Evolutionary conservation across 2,888 invertebrate species (phyloP).

Genomic region (Parnassius glacialis): DNA sequence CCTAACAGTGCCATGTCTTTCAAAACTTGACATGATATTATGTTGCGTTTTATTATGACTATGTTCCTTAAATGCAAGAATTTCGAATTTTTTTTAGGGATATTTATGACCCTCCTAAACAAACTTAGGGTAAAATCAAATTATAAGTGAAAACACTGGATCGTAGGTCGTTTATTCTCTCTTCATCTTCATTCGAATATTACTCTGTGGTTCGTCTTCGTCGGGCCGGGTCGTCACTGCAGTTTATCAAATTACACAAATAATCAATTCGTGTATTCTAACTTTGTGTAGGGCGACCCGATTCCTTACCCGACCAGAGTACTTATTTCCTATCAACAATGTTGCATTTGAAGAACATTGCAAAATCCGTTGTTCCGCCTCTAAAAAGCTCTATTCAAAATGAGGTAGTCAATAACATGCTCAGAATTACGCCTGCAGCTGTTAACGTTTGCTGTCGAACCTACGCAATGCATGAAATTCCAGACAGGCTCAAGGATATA

Average conservation of each 20-base stretch:
- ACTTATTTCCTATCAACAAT: conserved; percentile 75
- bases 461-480: conserved; percentile 87
- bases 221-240: conserved; percentile 78
- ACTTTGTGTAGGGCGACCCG: conserved; percentile 71
- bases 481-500: conserved; percentile 90
- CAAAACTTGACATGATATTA: too few species aligned
- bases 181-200: too few species aligned
- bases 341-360: conserved; percentile 87
- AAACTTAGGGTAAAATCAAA: too few species aligned
- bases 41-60: too few species aligned
- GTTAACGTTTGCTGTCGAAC: conserved; percentile 76
- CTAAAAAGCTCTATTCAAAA: conserved; percentile 79
- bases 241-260: conserved; percentile 52
- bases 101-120: too few species aligned
- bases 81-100: too few species aligned
- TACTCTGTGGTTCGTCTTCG: conserved; percentile 41
- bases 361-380: conserved; percentile 80
- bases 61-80: too few species aligned
- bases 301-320: conserved; percentile 63
- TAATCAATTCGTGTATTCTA: conserved; percentile 55
- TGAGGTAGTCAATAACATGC: conserved; percentile 81
- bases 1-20: too few species aligned
- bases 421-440: conserved; percentile 83
- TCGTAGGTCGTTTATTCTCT: too few species aligned
- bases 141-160: too few species aligned